Evolutionary conservation across 2,113 vertebrate genomes (phyloP).

Genomic region (Sclerurus mexicanus): DNA sequence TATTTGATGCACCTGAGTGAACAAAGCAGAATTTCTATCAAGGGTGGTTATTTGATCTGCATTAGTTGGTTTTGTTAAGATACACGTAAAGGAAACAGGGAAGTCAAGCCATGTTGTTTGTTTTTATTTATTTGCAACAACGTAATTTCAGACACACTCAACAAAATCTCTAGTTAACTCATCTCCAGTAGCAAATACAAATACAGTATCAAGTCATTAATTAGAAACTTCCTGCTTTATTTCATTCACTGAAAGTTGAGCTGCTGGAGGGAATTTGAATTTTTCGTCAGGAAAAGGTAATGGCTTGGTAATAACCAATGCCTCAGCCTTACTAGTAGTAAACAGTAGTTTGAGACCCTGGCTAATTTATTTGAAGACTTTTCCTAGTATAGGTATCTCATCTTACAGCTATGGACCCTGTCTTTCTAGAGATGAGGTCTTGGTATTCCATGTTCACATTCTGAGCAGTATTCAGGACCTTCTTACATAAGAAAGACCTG

Average conservation of each 20-base stretch:
- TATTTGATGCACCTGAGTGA: background rate
- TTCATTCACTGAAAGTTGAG: background rate
- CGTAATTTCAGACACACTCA: background rate
- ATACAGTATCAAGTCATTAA: background rate
- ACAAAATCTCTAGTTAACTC: background rate
- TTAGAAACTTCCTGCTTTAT: background rate
- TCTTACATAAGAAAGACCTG: background rate
- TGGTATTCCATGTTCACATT: background rate
- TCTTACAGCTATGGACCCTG: background rate
- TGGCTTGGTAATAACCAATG: background rate
- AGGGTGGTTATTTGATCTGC: background rate
- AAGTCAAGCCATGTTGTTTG: background rate
- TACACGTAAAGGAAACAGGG: background rate
- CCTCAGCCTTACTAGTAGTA: background rate
- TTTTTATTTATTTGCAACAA: background rate
- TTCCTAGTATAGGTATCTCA: fast-evolving
- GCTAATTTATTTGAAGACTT: background rate
- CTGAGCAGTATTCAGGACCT: background rate
- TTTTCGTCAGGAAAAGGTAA: background rate
- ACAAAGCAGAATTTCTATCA: background rate
- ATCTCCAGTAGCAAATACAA: background rate
- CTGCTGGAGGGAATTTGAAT: background rate
- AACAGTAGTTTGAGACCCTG: background rate
- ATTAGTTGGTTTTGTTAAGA: background rate
- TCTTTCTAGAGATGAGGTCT: background rate